Percentiles rank a stretch among this genome's conserved stretches.
These are phyloP conservation scores for Lytechinus pictus DNA, from an alignment of 35 echinoderm and acorn worm genomes.

Conservation along the genomic window DNA sequence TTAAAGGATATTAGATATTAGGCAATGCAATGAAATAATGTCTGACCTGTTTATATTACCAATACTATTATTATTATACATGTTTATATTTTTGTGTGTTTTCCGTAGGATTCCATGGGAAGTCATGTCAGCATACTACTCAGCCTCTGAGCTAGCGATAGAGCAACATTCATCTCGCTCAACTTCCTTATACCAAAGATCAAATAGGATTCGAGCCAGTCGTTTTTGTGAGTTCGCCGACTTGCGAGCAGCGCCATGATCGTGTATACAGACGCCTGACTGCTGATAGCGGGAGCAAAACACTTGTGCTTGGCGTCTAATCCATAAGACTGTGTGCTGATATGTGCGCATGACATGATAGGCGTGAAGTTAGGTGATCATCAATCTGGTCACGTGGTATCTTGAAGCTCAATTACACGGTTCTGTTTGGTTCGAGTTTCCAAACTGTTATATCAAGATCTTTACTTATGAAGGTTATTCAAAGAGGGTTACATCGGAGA, in stretches of 20 bases:
- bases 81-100: not conserved
- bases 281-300: not conserved
- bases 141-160: constrained; percentile 48
- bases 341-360: not conserved
- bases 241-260: not conserved
- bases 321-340: not conserved
- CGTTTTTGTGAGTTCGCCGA: not conserved
- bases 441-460: not conserved
- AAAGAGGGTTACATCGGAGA: not conserved
- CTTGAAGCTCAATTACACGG: not conserved
- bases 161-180: not conserved
- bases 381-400: not conserved
- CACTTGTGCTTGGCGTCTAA: not conserved
- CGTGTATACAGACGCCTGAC: not conserved
- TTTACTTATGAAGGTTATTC: not conserved
- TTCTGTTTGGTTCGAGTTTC: not conserved
- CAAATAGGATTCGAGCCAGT: not conserved
- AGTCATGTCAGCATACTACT: constrained; percentile 1
- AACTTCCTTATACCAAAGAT: not conserved
- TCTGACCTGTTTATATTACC: no score
- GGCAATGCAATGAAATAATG: no score
- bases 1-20: no score
- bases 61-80: no score
- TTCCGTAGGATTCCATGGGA: not conserved
- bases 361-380: not conserved